A percentile compares a stretch with the other conserved stretches of the same genome.
phyloP scores from a whole-genome alignment of 1,140 invertebrate genomes.

The Drosophila kepulauana region DNA sequence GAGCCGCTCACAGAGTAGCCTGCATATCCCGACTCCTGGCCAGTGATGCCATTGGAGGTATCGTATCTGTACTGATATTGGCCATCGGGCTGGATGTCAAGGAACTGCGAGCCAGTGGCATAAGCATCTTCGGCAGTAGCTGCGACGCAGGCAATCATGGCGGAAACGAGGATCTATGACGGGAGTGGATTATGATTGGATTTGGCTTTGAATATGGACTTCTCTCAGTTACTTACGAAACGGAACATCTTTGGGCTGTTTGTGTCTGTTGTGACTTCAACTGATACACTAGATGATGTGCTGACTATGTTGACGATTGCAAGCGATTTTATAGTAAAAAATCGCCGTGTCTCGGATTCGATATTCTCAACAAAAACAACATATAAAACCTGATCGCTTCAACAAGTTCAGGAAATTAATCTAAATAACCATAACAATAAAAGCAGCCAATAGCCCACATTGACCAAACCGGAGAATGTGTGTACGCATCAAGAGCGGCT shows the following conservation, averaged over 20 bases:
- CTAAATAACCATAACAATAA: constrained; percentile 73
- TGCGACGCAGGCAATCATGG: constrained; percentile 63
- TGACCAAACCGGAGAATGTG: constrained; percentile 59
- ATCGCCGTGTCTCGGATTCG: constrained; percentile 10
- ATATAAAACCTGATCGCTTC: constrained; percentile 48
- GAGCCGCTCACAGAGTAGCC: constrained; percentile 47
- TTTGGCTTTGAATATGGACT: neutral
- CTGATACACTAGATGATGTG: constrained; percentile 57
- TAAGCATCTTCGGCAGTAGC: constrained; percentile 42
- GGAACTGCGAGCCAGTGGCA: constrained; percentile 69
- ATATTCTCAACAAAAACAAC: constrained; percentile 41
- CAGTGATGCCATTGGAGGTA: constrained; percentile 87
- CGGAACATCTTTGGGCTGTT: constrained; percentile 71
- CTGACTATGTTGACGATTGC: constrained; percentile 47
- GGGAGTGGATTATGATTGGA: neutral
- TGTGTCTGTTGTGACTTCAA: constrained; percentile 43
- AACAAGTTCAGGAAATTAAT: constrained; percentile 69
- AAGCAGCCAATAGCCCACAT: constrained; percentile 40
- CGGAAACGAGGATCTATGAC: constrained; percentile 63
- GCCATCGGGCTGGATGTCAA: constrained; percentile 86
- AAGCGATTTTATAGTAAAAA: constrained; percentile 68
- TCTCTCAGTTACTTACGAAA: constrained; percentile 61
- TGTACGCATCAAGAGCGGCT: constrained; percentile 11
- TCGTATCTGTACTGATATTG: constrained; percentile 85
- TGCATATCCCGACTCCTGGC: constrained; percentile 86